Conservation (phyloP, 2,888 invertebrate species). For the Calameuta idolon region DNA sequence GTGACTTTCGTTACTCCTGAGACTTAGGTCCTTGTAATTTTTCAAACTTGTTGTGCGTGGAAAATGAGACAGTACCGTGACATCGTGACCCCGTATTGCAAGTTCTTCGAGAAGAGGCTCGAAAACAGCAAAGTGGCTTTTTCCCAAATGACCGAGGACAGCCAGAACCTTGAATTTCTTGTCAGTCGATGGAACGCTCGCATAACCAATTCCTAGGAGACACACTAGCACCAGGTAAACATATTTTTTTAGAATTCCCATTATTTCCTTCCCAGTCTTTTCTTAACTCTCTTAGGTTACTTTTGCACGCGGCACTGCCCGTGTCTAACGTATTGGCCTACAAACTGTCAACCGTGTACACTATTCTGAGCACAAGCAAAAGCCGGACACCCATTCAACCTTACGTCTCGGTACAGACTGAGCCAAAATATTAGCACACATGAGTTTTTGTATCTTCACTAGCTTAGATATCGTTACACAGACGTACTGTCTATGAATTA, state of each 20-base stretch:
- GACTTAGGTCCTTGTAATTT: constrained; percentile 74
- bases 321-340: not conserved
- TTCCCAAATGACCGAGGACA: constrained; percentile 76
- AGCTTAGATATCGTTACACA: not conserved
- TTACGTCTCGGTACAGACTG: not conserved
- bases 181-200: not conserved
- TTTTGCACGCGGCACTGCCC: not conserved
- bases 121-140: constrained; percentile 78
- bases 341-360: not conserved
- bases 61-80: constrained; percentile 77
- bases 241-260: not conserved
- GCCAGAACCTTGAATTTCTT: constrained; percentile 71
- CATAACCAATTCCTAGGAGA: not conserved
- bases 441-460: not conserved
- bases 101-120: constrained; percentile 73
- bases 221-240: not conserved
- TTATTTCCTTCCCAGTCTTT: not conserved
- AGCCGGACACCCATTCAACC: not conserved
- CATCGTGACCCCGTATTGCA: constrained; percentile 73
- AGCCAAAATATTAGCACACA: not conserved
- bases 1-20: constrained; percentile 60
- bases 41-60: constrained; percentile 60
- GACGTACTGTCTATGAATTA: not conserved
- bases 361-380: not conserved
- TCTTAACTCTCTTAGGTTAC: not conserved